phyloP scores from a whole-genome alignment of 2,888 invertebrate genomes.

The Caenorhabditis sp. region DNA sequence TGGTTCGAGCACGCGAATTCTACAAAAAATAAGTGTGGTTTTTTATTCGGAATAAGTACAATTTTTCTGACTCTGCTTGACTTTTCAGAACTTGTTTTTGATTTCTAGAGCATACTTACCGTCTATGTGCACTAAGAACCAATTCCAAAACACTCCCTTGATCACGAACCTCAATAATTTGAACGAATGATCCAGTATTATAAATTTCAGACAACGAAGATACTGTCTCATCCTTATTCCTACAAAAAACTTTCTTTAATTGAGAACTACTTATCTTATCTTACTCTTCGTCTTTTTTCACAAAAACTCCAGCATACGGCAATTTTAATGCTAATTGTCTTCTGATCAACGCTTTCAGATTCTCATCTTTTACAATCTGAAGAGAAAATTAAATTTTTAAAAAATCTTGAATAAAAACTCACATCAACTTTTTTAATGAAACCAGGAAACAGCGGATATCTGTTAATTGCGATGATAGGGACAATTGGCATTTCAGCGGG shows the following conservation, averaged over 20 bases:
- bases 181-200: slow-evolving; percentile 89
- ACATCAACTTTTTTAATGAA: slow-evolving; percentile 97
- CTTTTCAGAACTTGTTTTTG: background rate
- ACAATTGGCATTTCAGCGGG: slow-evolving; percentile 96
- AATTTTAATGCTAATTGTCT: slow-evolving; percentile 93
- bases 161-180: slow-evolving; percentile 90
- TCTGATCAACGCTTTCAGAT: slow-evolving; percentile 86
- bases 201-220: slow-evolving; percentile 85
- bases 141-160: slow-evolving; percentile 82
- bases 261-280: background rate
- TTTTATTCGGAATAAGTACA: too few relatives aligned
- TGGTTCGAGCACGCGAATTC: slow-evolving; percentile 39
- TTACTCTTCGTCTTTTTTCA: slow-evolving; percentile 87
- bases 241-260: slow-evolving; percentile 6
- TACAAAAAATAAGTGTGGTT: background rate
- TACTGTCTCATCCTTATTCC: slow-evolving; percentile 73
- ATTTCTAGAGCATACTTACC: slow-evolving; percentile 9
- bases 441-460: slow-evolving; percentile 95
- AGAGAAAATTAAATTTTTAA: slow-evolving; percentile 3
- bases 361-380: slow-evolving; percentile 83
- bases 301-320: slow-evolving; percentile 94
- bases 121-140: slow-evolving; percentile 81
- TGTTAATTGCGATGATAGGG: slow-evolving; percentile 89
- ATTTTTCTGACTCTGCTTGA: too few relatives aligned
- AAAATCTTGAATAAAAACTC: slow-evolving; percentile 39